Evolutionary conservation across 2,888 invertebrate genomes (phyloP).

Genomic region (Thereva unica): DNA sequence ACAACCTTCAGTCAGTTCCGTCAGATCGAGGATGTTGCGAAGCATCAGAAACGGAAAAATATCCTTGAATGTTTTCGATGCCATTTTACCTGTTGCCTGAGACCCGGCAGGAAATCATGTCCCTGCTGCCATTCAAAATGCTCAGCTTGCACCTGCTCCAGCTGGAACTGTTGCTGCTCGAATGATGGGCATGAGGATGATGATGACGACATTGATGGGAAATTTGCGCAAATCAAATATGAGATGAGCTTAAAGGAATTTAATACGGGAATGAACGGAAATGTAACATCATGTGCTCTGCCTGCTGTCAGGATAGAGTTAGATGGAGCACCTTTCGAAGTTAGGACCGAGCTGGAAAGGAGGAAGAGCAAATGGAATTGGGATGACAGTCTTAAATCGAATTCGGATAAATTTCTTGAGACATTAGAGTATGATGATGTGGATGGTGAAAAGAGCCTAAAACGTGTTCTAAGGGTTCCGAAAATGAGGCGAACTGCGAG

Average conservation of each 20-base stretch:
- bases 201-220: constrained; percentile 54
- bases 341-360: neutral
- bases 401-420: constrained; percentile 56
- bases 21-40: constrained; percentile 36
- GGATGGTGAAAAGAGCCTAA: constrained; percentile 38
- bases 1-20: constrained; percentile 30
- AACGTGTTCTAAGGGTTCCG: constrained; percentile 35
- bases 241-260: constrained; percentile 50
- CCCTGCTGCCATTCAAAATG: constrained; percentile 19
- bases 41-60: constrained; percentile 23
- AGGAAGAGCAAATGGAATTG: constrained; percentile 51
- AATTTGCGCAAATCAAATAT: constrained; percentile 52
- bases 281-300: neutral
- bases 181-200: constrained; percentile 46
- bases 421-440: constrained; percentile 53
- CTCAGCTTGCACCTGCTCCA: constrained; percentile 43
- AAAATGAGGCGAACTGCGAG: constrained; percentile 19
- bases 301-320: constrained; percentile 19
- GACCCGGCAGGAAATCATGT: constrained; percentile 15
- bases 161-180: constrained; percentile 45
- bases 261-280: constrained; percentile 18
- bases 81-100: constrained; percentile 40
- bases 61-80: constrained; percentile 41
- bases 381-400: constrained; percentile 57
- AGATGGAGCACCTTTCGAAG: constrained; percentile 9